These are phyloP conservation scores for Cheilosia pagana DNA, from an alignment of 2,888 invertebrate genomes.

Conservation along the genomic window DNA sequence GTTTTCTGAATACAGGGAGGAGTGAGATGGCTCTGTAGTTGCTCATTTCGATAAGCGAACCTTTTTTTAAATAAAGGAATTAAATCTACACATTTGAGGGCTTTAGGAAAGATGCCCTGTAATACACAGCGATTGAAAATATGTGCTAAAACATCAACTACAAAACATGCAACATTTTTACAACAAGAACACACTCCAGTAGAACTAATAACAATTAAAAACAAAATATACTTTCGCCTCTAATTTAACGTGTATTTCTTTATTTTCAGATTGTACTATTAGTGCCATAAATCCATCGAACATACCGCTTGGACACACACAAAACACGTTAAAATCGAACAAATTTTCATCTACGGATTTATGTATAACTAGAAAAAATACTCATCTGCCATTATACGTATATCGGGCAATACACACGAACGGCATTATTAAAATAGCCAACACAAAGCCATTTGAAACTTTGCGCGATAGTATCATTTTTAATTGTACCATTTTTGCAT, in stretches of 20 bases:
- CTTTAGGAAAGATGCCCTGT: no score
- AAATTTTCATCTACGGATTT: conserved; percentile 59
- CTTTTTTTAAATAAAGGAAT: no score
- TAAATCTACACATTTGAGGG: no score
- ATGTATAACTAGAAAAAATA: conserved; percentile 69
- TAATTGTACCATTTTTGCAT: conserved; percentile 26
- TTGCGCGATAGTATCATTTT: conserved; percentile 23
- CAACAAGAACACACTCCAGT: no score
- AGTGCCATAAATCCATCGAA: conserved; percentile 11
- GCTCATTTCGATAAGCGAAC: no score
- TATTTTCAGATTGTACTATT: conserved; percentile 57
- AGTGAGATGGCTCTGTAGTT: no score
- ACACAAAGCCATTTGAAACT: conserved; percentile 22
- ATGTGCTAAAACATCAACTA: no score
- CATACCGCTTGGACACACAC: conserved; percentile 47
- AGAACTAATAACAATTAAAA: no score
- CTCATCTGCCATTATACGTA: conserved; percentile 44
- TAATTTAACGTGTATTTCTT: conserved; percentile 10
- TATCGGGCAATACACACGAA: conserved; percentile 3
- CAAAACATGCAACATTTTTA: no score
- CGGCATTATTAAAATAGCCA: conserved; percentile 34
- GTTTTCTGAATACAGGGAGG: no score
- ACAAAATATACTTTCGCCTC: neutral
- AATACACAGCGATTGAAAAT: no score
- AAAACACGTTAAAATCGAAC: conserved; percentile 16